A percentile compares a stretch with the other conserved stretches of the same genome.
Conservation (phyloP, 2,888 invertebrate genomes). For the Temnothorax unifasciatus region DNA sequence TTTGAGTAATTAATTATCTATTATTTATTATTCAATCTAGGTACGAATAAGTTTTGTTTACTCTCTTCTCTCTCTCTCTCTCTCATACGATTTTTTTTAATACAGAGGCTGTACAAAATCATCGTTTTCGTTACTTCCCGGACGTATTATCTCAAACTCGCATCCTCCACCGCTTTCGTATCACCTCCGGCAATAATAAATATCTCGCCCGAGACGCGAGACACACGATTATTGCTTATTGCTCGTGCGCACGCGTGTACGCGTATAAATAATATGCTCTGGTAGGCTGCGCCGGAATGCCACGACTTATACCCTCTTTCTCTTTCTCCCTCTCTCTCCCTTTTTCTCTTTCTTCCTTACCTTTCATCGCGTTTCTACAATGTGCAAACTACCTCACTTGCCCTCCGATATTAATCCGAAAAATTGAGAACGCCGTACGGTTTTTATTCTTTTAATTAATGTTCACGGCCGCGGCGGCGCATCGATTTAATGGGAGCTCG, state of each 20-base stretch:
- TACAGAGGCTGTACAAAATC: conserved; percentile 6
- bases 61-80: not conserved
- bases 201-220: conserved; percentile 49
- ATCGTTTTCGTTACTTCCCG: conserved; percentile 36
- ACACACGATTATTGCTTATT: conserved; percentile 58
- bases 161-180: conserved; percentile 34
- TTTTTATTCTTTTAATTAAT: conserved; percentile 71
- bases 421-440: conserved; percentile 56
- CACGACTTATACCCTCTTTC: not conserved
- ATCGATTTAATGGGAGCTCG: conserved; percentile 72
- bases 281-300: conserved; percentile 29
- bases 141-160: conserved; percentile 49
- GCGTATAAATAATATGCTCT: conserved; percentile 43
- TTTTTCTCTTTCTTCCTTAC: not conserved
- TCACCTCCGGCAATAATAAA: conserved; percentile 55
- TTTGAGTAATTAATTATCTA: not conserved
- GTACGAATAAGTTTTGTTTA: not conserved
- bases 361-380: conserved; percentile 32
- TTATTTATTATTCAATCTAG: not conserved
- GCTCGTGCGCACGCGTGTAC: conserved; percentile 34
- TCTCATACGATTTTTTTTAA: conserved; percentile 9
- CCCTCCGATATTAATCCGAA: conserved; percentile 64
- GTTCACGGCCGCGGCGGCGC: conserved; percentile 65
- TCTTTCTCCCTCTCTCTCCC: not conserved
- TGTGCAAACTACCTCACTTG: conserved; percentile 50